phyloP scores from a whole-genome alignment of 1,140 invertebrate genomes.

The Apis cerana region DNA sequence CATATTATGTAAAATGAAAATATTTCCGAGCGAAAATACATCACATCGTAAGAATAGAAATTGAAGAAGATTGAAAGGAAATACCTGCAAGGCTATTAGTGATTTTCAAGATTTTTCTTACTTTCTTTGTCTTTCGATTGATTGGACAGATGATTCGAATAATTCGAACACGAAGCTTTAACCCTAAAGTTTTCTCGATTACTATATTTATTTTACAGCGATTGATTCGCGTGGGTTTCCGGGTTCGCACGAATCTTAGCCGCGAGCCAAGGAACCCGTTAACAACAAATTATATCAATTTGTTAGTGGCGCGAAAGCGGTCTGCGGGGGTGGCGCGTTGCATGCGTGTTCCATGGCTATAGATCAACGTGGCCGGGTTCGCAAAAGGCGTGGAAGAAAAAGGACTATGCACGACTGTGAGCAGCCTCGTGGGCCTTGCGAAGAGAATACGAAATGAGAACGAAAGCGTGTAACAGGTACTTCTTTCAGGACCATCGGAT shows the following conservation, averaged over 20 bases:
- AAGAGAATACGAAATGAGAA: slow-evolving; percentile 47
- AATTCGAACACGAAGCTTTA: neutral
- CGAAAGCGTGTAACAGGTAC: slow-evolving; percentile 39
- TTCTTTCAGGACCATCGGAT: neutral
- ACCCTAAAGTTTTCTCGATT: neutral
- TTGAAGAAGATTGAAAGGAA: no score
- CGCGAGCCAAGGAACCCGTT: slow-evolving; percentile 53
- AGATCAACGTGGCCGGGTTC: slow-evolving; percentile 65
- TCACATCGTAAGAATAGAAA: no score
- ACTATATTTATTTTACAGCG: neutral
- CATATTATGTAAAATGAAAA: no score
- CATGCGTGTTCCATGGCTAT: slow-evolving; percentile 73
- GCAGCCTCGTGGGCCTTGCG: slow-evolving; percentile 3
- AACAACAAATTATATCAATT: slow-evolving; percentile 74
- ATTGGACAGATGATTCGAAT: neutral
- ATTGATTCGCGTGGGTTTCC: slow-evolving; percentile 43
- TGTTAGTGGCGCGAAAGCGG: slow-evolving; percentile 69
- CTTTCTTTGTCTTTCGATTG: no score
- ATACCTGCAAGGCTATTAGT: no score
- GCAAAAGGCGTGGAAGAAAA: slow-evolving; percentile 64
- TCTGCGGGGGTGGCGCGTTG: slow-evolving; percentile 70
- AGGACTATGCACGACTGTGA: slow-evolving; percentile 16
- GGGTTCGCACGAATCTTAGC: slow-evolving; percentile 70
- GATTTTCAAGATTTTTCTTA: no score
- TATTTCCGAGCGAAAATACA: no score